Percentiles rank a stretch among this genome's conserved stretches.
These are phyloP conservation scores for Trididemnum nubilum DNA, from an alignment of 23 tunicate species.

Conservation along the genomic window DNA sequence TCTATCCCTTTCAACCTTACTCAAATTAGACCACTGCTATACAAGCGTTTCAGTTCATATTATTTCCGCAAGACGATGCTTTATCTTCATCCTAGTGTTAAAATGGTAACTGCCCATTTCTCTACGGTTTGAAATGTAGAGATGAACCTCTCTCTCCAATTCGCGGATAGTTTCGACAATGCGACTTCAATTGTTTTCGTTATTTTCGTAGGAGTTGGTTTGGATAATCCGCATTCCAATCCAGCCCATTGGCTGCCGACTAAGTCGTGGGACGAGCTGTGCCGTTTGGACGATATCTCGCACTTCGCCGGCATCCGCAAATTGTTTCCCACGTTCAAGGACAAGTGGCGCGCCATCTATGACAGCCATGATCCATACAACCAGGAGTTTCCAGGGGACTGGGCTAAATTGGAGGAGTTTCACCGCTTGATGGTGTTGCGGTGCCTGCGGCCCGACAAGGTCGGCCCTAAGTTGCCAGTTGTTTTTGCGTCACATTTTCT, in stretches of 20 bases:
- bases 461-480: too few species aligned
- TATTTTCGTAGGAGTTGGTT: constrained; percentile 98
- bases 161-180: too few species aligned
- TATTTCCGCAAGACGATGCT: too few species aligned
- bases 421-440: constrained; percentile 88
- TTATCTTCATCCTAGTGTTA: too few species aligned
- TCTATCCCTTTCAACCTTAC: too few species aligned
- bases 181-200: too few species aligned
- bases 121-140: too few species aligned
- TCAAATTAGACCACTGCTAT: too few species aligned
- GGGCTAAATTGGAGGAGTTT: constrained; percentile 64
- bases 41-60: too few species aligned
- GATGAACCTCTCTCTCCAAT: too few species aligned
- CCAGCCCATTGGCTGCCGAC: constrained; percentile 96
- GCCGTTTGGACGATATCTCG: constrained; percentile 75
- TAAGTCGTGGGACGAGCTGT: constrained; percentile 97
- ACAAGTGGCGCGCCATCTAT: constrained; percentile 83
- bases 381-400: constrained; percentile 71
- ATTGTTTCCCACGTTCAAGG: constrained; percentile 79
- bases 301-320: constrained; percentile 83
- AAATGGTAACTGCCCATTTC: too few species aligned
- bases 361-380: constrained; percentile 86
- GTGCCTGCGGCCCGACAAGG: constrained; percentile 96
- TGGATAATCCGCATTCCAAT: constrained; percentile 95
- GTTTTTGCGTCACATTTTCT: too few species aligned